Conservation (phyloP, 2,888 invertebrate species). For the Nymphalis urticae region DNA sequence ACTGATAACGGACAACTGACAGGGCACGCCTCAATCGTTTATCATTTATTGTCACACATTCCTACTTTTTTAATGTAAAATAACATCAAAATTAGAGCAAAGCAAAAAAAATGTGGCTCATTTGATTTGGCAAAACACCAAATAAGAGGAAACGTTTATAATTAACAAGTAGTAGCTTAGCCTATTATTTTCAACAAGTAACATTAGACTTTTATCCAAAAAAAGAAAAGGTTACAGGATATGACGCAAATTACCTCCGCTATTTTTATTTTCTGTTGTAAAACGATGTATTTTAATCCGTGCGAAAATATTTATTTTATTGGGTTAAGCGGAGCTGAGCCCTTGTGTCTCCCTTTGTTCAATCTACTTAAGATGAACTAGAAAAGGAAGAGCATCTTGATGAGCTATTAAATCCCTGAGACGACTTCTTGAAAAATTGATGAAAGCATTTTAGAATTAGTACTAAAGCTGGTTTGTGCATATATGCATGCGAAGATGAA, state of each 20-base stretch:
- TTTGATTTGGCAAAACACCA: too few species aligned
- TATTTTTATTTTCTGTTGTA: constrained; percentile 22
- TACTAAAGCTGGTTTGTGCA: neutral
- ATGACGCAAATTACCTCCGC: constrained; percentile 28
- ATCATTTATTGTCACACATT: constrained; percentile 23
- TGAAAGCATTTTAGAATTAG: constrained; percentile 8
- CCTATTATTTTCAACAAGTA: neutral
- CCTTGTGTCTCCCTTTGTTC: constrained; percentile 22
- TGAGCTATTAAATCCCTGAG: constrained; percentile 17
- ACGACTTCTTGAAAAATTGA: constrained; percentile 15
- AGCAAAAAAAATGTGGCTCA: too few species aligned
- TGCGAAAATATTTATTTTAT: constrained; percentile 9
- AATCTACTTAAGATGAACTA: constrained; percentile 18
- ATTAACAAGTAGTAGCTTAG: neutral
- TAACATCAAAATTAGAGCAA: neutral
- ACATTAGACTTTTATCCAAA: neutral
- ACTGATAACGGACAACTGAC: constrained; percentile 24
- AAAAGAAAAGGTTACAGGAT: constrained; percentile 25
- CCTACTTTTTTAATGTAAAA: constrained; percentile 8
- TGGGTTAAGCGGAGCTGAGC: constrained; percentile 2
- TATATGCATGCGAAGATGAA: neutral
- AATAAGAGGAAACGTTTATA: neutral
- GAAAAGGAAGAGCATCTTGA: constrained; percentile 24
- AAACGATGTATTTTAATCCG: neutral
- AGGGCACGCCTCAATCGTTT: constrained; percentile 24